Evolutionary conservation across 2,888 invertebrate genomes (phyloP).

Genomic region (Dicyrtoma fusca): DNA sequence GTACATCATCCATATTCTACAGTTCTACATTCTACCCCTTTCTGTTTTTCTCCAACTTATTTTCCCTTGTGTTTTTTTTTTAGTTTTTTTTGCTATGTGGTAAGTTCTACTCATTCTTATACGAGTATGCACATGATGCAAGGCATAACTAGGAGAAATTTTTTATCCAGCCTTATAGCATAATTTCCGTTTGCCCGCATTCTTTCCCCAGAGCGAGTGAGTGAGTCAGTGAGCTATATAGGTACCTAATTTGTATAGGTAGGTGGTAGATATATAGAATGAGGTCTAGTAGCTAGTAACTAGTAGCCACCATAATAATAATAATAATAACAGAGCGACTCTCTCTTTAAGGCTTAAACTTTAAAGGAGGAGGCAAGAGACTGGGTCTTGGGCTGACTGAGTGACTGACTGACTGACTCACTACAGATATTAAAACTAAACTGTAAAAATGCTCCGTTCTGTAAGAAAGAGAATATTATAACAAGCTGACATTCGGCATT

Average conservation of each 20-base stretch:
- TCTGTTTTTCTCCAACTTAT: background rate
- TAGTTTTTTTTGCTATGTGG: too few relatives aligned
- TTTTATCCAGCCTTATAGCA: slow-evolving; percentile 19
- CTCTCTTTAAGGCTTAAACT: too few relatives aligned
- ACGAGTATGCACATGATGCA: background rate
- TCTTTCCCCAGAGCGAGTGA: slow-evolving; percentile 13
- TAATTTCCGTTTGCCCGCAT: slow-evolving; percentile 36
- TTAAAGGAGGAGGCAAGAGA: background rate
- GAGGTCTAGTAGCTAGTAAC: too few relatives aligned
- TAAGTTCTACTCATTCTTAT: background rate
- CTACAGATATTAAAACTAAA: too few relatives aligned
- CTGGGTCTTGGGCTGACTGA: too few relatives aligned
- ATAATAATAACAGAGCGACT: too few relatives aligned
- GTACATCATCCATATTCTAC: too few relatives aligned
- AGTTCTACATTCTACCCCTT: background rate
- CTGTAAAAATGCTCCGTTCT: too few relatives aligned
- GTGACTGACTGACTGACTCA: too few relatives aligned
- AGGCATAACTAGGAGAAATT: background rate
- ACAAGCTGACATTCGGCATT: slow-evolving; percentile 23
- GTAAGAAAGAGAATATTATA: slow-evolving; percentile 12
- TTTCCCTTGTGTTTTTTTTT: too few relatives aligned
- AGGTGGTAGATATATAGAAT: too few relatives aligned
- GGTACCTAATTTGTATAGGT: background rate
- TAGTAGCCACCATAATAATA: too few relatives aligned
- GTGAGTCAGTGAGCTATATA: background rate